Base-by-base conservation (phyloP, 2,797 vertebrate species). In the Acanthopagrus latus region DNA sequence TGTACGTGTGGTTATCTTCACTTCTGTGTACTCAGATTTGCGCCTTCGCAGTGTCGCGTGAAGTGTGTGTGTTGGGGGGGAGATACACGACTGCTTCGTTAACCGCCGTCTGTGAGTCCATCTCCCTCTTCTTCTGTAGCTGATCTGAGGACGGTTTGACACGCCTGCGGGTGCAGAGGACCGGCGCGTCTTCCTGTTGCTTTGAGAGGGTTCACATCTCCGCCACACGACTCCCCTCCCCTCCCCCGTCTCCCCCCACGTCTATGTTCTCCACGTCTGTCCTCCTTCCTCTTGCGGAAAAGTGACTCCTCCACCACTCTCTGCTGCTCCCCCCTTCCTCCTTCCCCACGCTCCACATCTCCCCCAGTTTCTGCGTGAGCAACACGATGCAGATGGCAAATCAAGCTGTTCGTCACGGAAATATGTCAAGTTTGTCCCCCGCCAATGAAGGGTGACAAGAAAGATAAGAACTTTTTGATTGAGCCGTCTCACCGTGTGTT, bases 321-420 rank as follows among this genome's bases (percentile, higher is more conserved):
- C 52, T 10, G 1, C 11, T n/a, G 12, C 9, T 52, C 20, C 70
- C 55, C 27, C 27, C 3, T 4, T 3, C 3, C 27, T 4, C 4
- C 27, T 4, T 3, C 27, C 2, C 27, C 3, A 2, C 46, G 25
- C 66, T 23, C 51, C 55, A 54, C 72, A 64, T 80, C 64, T 48
- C 47, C 23, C 58, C 27, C 33, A 33, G 10, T 52, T 51, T 66
- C 60, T 77, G 56, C 77, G 56, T 52, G 46, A 10, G 67, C 33
- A 20, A 47, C 51, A 5, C 4, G 13, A 74, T 87, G 10, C 89
- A 91, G 86, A 89, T 92, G 88, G 89, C 77, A 81, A 85, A 83
- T 88, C 82, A 83, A 91, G 86, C 88, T 92, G 91, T 81, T 89
- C 57, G 7, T 71, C 72, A 1, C 78, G 60, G 54, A 74, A 90